A percentile compares a stretch with the other conserved stretches of the same genome.
Conservation (phyloP, 2,113 vertebrate genomes). For the Sceloporus undulatus region DNA sequence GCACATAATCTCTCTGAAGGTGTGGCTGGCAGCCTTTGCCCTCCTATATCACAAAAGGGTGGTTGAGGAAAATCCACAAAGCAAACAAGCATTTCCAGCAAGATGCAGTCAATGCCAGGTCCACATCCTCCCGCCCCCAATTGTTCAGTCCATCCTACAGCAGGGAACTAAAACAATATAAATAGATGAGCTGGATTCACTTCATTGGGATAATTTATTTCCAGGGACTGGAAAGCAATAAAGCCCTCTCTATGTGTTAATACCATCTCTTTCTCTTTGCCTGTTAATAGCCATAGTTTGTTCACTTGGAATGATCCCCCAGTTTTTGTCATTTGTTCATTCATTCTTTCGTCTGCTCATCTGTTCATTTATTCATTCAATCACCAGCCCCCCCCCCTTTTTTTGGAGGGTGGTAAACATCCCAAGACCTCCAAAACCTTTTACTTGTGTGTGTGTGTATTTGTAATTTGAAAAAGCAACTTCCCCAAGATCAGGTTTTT, state of each 20-base stretch:
- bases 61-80: constrained; percentile 24
- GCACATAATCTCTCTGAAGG: not conserved
- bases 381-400: too few relatives aligned
- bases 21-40: constrained; percentile 30
- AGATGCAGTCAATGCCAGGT: not conserved
- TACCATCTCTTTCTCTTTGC: not conserved
- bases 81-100: constrained; percentile 20
- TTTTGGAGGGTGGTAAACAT: too few relatives aligned
- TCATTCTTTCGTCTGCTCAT: too few relatives aligned
- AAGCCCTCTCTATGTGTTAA: not conserved
- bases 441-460: too few relatives aligned
- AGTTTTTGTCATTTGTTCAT: not conserved
- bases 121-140: not conserved
- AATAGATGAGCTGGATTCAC: constrained; percentile 23
- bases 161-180: not conserved
- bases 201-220: not conserved
- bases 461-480: too few relatives aligned
- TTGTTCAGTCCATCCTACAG: not conserved
- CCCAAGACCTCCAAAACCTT: too few relatives aligned
- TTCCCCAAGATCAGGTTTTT: too few relatives aligned
- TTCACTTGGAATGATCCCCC: not conserved
- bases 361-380: too few relatives aligned
- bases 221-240: not conserved
- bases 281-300: not conserved
- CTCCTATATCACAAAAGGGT: constrained; percentile 12